Percentiles rank a stretch among this genome's conserved stretches.
Conservation (phyloP, 2,888 invertebrate genomes). For the Fragum fragum region DNA sequence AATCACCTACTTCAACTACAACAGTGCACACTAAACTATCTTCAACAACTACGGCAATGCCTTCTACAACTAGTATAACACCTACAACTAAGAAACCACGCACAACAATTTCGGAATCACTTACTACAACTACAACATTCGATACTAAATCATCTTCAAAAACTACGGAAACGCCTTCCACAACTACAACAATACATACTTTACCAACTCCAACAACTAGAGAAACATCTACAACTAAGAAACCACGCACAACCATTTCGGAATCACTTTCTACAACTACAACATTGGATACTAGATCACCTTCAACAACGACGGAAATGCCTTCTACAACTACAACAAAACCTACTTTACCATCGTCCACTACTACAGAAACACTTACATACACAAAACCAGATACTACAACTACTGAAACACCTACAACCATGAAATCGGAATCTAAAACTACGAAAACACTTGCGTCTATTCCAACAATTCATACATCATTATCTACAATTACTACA, state of each 20-base stretch:
- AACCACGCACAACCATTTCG: neutral
- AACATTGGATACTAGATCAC: too few species aligned
- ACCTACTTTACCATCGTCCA: neutral
- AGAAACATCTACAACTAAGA: neutral
- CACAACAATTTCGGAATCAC: neutral
- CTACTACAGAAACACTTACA: constrained; percentile 1
- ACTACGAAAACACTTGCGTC: neutral
- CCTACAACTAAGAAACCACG: neutral
- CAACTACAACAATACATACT: neutral
- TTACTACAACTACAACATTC: neutral
- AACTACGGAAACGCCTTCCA: neutral
- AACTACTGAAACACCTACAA: neutral
- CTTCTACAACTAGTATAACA: neutral
- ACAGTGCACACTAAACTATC: neutral
- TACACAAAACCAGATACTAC: too few species aligned
- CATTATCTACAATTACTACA: neutral
- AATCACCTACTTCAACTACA: neutral
- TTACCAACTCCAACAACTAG: neutral
- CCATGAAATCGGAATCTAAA: too few species aligned
- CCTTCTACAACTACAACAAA: neutral
- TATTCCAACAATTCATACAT: neutral
- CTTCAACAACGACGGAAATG: too few species aligned
- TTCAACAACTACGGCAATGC: neutral
- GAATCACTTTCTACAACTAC: too few species aligned
- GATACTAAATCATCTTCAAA: neutral